Evolutionary conservation across 2,797 vertebrate species (phyloP), one percentile per base, ranked within the genome.

Genomic region (Limnodromus scolopaceus): DNA sequence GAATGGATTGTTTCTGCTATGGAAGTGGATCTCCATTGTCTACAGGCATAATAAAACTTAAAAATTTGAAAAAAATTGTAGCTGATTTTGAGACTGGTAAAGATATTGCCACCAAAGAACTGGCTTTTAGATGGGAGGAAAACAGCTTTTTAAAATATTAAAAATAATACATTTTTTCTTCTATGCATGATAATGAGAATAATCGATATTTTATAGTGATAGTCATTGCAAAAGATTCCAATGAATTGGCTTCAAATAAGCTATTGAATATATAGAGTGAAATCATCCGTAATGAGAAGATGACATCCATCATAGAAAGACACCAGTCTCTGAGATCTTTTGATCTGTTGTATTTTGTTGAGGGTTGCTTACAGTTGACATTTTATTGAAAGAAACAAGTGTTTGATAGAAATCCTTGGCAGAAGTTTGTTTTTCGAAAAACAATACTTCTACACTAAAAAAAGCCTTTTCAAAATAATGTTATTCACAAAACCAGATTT

Each of bases 391-490:
- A n/a, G 17, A 66, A 81, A 7, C 4, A 53, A 46, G 2, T 14
- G 2, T 25, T 51, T 71, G 19, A 64, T 10, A 71, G 5, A 53
- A 39, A 34, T 23, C 24, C n/a, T 72, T 85, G 22, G 15, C 25
- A 92, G 45, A 71, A 55, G 1, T 55, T 55, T 1, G 0, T 20
- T 86, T 48, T 57, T 43, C 3, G 0, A 27, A 84, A 80, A 80
- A 48, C 0, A 1, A 45, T 0, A 1, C 55, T 48, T 78, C 39
- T 78, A 9, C n/a, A 32, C 8, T 49, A 18, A 69, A 89, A 60
- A 36, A 46, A 5, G 3, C 2, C 4, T 27, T 49, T 60, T 14
- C 9, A 64, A 68, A 84, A 64, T 43, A 57, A 38, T 10, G 3
- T 6, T 63, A 51, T 46, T 78, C 48, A 78, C 11, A 46, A 43